These are phyloP conservation scores for Tympanoctomys barrerae DNA, from an alignment of 2,797 vertebrate species.

Conservation along the genomic window DNA sequence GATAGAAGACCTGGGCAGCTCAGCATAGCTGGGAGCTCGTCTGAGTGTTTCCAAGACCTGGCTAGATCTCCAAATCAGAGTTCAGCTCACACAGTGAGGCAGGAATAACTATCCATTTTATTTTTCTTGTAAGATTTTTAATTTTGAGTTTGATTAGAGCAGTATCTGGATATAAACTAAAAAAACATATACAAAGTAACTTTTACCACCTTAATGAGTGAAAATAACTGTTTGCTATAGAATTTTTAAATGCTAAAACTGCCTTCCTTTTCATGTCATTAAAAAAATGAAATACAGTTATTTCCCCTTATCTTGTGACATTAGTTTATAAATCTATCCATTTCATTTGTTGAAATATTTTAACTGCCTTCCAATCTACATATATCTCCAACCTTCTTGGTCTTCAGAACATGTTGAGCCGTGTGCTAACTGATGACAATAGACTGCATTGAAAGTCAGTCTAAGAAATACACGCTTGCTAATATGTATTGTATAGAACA, in stretches of 20 bases:
- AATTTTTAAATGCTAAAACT: background rate
- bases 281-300: background rate
- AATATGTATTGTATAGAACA: background rate
- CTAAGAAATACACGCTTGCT: conserved; percentile 23
- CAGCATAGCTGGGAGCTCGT: background rate
- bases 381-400: background rate
- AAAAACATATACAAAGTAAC: background rate
- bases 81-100: background rate
- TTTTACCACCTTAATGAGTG: background rate
- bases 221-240: background rate
- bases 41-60: background rate
- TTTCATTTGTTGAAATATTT: background rate
- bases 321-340: background rate
- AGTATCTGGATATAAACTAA: background rate
- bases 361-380: background rate
- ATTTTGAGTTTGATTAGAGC: conserved; percentile 18
- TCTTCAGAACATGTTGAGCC: background rate
- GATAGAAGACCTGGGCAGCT: background rate
- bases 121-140: conserved; percentile 27
- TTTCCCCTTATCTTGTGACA: background rate
- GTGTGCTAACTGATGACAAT: background rate
- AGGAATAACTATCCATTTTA: background rate
- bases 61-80: conserved; percentile 22
- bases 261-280: background rate
- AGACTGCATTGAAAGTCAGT: background rate